A percentile compares a stretch with the other conserved stretches of the same genome.
Conservation (phyloP, 92 coral and sea anemone genomes). For the Epizoanthus fatuus region DNA sequence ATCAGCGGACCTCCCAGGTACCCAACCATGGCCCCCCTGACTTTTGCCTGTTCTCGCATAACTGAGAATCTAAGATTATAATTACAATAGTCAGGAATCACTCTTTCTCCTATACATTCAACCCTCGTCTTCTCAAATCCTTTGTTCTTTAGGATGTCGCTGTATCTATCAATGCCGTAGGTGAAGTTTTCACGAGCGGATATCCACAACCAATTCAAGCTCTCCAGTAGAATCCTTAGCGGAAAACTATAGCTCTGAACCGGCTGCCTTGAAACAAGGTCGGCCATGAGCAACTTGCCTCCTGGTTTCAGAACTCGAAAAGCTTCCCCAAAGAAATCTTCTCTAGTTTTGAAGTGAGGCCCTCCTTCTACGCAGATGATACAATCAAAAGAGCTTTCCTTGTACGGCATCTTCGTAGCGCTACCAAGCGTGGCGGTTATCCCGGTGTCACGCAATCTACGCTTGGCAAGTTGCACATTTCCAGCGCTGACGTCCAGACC, state of each 20-base stretch:
- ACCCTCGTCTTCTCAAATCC: constrained; percentile 23
- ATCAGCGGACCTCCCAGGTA: constrained; percentile 58
- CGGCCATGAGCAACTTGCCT: constrained; percentile 59
- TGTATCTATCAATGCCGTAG: constrained; percentile 46
- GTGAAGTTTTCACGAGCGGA: constrained; percentile 2
- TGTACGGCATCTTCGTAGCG: constrained; percentile 58
- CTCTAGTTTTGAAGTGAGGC: constrained; percentile 54
- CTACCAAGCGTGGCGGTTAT: constrained; percentile 54
- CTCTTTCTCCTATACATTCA: constrained; percentile 61
- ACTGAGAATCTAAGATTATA: constrained; percentile 34
- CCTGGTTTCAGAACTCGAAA: constrained; percentile 72
- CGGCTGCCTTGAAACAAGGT: constrained; percentile 17
- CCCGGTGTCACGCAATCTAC: constrained; percentile 65
- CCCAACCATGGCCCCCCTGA: constrained; percentile 60
- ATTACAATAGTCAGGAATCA: constrained; percentile 53
- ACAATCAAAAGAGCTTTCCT: constrained; percentile 50
- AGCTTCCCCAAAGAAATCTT: constrained; percentile 58
- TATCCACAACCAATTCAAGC: constrained; percentile 32
- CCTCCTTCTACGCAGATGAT: constrained; percentile 69
- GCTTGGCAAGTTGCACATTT: constrained; percentile 45
- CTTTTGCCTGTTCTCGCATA: constrained; percentile 60
- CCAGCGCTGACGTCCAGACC: constrained; percentile 57
- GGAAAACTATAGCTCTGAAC: constrained; percentile 21
- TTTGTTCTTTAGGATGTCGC: not conserved
- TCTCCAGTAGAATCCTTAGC: not conserved